These are phyloP conservation scores for Columba janthina DNA, from an alignment of 2,113 vertebrate genomes.

Conservation along the genomic window DNA sequence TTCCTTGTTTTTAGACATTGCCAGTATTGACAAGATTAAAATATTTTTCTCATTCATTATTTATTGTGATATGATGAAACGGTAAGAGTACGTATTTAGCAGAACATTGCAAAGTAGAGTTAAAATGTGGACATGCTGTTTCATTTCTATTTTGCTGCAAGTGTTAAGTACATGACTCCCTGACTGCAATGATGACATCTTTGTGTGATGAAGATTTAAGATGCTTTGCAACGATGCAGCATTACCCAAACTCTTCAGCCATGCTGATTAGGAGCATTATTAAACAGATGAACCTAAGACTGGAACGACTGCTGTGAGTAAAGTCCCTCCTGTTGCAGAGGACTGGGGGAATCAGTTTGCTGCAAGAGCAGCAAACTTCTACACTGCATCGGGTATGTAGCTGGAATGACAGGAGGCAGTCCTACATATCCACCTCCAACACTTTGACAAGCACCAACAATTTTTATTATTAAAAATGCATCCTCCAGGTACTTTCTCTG, in stretches of 20 bases:
- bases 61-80: constrained; percentile 27
- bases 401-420: background rate
- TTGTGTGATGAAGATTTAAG: constrained; percentile 70
- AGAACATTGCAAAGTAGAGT: constrained; percentile 39
- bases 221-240: constrained; percentile 63
- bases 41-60: constrained; percentile 60
- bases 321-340: background rate
- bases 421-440: background rate
- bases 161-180: constrained; percentile 56
- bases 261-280: constrained; percentile 35
- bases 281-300: constrained; percentile 8
- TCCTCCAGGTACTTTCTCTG: background rate
- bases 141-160: constrained; percentile 31
- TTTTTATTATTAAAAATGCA: background rate
- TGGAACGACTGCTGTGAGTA: background rate
- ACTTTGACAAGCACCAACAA: accelerated
- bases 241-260: constrained; percentile 44
- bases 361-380: background rate
- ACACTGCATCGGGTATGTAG: accelerated
- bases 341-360: background rate
- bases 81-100: constrained; percentile 13
- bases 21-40: constrained; percentile 60
- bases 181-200: constrained; percentile 58
- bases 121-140: constrained; percentile 39
- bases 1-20: constrained; percentile 26